These are phyloP conservation scores for Pseudomyrmex flavicornis DNA, from an alignment of 1,140 invertebrate species.

Conservation along the genomic window DNA sequence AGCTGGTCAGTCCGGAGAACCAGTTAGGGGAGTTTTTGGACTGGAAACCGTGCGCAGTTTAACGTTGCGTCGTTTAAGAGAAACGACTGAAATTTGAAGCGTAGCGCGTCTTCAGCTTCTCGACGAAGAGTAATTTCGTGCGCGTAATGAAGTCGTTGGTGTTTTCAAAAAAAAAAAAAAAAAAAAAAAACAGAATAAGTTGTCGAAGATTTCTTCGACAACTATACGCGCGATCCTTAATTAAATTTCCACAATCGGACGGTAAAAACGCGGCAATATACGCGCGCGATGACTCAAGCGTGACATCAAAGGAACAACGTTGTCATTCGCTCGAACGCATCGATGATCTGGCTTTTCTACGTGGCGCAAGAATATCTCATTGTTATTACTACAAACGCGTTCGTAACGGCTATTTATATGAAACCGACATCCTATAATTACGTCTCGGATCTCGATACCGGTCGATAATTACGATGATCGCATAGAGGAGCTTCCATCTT, in stretches of 20 bases:
- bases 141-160: neutral
- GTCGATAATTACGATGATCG: constrained; percentile 15
- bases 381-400: constrained; percentile 28
- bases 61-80: neutral
- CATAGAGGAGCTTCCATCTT: neutral
- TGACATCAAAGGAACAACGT: constrained; percentile 12
- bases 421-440: constrained; percentile 24
- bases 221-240: neutral
- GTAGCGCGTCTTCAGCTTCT: neutral
- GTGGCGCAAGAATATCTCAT: constrained; percentile 24
- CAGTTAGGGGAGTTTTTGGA: constrained; percentile 20
- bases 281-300: constrained; percentile 42
- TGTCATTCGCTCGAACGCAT: constrained; percentile 36
- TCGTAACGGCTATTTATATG: constrained; percentile 28
- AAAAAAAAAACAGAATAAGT: neutral
- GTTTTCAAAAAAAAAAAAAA: neutral
- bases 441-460: constrained; percentile 11
- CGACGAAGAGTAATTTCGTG: neutral
- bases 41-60: constrained; percentile 18
- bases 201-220: constrained; percentile 20
- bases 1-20: constrained; percentile 23
- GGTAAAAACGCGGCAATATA: neutral
- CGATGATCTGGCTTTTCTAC: constrained; percentile 33
- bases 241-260: neutral
- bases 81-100: neutral